Conservation (phyloP, 2,888 invertebrate genomes). For the Acleris sparsana region DNA sequence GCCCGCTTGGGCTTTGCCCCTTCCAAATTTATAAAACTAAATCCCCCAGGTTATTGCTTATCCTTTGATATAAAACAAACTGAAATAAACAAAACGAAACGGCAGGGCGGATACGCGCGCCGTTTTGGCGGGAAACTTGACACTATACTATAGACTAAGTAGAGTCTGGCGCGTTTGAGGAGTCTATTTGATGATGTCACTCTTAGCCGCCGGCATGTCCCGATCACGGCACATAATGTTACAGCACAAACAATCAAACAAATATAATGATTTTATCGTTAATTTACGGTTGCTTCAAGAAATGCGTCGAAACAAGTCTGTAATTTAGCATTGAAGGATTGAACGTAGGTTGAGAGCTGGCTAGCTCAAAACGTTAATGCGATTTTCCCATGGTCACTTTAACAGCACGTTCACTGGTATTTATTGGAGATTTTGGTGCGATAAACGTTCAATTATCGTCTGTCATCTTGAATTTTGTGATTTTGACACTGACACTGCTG, state of each 20-base stretch:
- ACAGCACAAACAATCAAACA: conserved; percentile 66
- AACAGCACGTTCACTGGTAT: conserved; percentile 26
- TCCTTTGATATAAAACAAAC: conserved; percentile 81
- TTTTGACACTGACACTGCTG: conserved; percentile 33
- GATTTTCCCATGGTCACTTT: conserved; percentile 42
- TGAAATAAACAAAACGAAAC: conserved; percentile 80
- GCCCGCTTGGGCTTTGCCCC: conserved; percentile 66
- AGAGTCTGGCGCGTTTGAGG: conserved; percentile 42
- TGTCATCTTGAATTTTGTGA: conserved; percentile 55
- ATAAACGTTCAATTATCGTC: conserved; percentile 67
- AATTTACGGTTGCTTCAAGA: conserved; percentile 95
- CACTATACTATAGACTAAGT: conserved; percentile 54
- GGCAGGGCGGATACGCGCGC: conserved; percentile 67
- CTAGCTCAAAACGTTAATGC: conserved; percentile 60
- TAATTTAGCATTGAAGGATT: conserved; percentile 91
- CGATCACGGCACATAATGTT: conserved; percentile 89
- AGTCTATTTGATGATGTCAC: conserved; percentile 77
- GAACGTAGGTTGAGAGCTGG: conserved; percentile 64
- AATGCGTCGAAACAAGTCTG: conserved; percentile 96
- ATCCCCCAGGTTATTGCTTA: conserved; percentile 72
- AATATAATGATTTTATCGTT: conserved; percentile 37
- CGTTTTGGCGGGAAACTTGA: conserved; percentile 71
- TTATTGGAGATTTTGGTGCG: conserved; percentile 21
- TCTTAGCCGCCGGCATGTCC: conserved; percentile 84
- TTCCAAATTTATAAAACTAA: conserved; percentile 61